A percentile compares a stretch with the other conserved stretches of the same genome.
phyloP scores from a whole-genome alignment of 2,113 vertebrate genomes.

The Meleagris gallopavo region DNA sequence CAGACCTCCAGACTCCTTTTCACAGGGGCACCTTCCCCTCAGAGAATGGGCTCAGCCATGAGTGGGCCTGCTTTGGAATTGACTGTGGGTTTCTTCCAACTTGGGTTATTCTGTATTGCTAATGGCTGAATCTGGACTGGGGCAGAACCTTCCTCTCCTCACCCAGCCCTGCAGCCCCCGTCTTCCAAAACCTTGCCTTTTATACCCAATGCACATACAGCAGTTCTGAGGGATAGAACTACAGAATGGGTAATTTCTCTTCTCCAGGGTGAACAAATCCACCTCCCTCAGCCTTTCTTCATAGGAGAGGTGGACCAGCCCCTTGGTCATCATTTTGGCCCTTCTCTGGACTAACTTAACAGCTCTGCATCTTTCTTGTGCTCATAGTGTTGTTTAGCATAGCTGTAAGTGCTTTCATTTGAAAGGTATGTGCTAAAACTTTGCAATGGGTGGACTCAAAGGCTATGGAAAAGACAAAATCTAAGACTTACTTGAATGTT shows the following conservation, averaged over 20 bases:
- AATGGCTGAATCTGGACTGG: not conserved
- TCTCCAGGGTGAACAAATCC: no score
- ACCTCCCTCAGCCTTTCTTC: no score
- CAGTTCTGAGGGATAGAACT: not conserved
- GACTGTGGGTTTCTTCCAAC: not conserved
- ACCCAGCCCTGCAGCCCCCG: not conserved
- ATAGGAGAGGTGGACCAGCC: no score
- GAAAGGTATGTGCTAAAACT: not conserved
- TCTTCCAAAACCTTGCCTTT: not conserved
- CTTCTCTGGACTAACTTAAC: no score
- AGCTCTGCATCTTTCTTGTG: not conserved
- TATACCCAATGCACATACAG: fast-evolving
- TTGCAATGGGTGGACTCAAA: not conserved
- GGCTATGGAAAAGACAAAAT: not conserved
- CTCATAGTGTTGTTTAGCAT: not conserved
- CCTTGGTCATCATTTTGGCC: no score
- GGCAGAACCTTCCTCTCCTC: not conserved
- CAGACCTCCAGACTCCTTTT: not conserved
- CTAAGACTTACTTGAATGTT: not conserved
- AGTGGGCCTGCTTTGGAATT: not conserved
- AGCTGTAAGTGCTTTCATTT: not conserved
- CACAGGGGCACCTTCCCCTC: not conserved
- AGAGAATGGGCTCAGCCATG: fast-evolving
- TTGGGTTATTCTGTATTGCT: not conserved
- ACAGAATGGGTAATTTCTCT: not conserved